phyloP scores from a whole-genome alignment of 2,113 vertebrate genomes.

The Prochilodus magdalenae region DNA sequence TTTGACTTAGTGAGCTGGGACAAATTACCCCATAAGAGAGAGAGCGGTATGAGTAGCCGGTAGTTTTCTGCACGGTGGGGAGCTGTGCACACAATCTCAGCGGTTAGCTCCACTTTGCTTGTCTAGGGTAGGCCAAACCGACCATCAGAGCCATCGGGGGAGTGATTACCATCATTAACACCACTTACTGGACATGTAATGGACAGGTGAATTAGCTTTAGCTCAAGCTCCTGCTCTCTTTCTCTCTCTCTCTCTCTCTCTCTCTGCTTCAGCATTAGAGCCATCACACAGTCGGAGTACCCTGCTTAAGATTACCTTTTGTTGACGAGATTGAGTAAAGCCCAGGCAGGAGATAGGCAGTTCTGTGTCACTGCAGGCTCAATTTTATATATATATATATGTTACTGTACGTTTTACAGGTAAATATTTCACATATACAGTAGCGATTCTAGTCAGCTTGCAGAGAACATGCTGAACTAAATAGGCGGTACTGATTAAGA shows the following conservation, averaged over 20 bases:
- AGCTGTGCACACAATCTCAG: constrained; percentile 19
- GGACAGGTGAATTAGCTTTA: constrained; percentile 47
- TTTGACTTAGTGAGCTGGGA: constrained; percentile 14
- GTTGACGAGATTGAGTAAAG: background rate
- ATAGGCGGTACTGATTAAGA: no score
- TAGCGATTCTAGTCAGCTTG: background rate
- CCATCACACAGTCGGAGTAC: background rate
- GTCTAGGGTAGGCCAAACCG: constrained; percentile 28
- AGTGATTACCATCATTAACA: constrained; percentile 45
- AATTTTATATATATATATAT: no score
- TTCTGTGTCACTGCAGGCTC: background rate
- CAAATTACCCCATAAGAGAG: constrained; percentile 25
- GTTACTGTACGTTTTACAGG: background rate
- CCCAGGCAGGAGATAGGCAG: background rate
- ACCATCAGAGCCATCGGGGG: constrained; percentile 25
- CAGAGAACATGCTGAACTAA: background rate
- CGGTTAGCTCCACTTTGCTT: background rate
- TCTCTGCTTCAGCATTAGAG: background rate
- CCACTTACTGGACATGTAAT: constrained; percentile 39
- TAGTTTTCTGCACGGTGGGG: constrained; percentile 14
- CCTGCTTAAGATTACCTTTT: background rate
- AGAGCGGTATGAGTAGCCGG: constrained; percentile 2
- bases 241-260: constrained; percentile 2
- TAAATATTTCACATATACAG: no score
- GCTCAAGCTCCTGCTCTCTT: constrained; percentile 2